Percentiles rank a stretch among this genome's conserved stretches.
phyloP scores from a whole-genome alignment of 2,888 invertebrate genomes.

The Cerastoderma edule region DNA sequence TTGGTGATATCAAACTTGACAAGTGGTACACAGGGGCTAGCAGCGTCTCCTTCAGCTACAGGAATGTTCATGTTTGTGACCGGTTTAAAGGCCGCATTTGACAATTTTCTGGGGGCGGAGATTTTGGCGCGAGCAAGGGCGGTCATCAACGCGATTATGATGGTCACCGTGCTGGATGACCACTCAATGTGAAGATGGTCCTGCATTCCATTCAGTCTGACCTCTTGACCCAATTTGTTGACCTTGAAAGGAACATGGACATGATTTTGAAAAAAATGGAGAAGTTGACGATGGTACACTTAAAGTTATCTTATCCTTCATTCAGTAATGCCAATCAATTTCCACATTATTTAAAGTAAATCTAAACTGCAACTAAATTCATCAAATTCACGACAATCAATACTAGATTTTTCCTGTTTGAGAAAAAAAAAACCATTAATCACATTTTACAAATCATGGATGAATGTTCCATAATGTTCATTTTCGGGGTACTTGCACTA shows the following conservation, averaged over 20 bases:
- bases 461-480: no score
- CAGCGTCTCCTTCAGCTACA: slow-evolving; percentile 10
- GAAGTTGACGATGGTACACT: no score
- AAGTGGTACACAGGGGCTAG: slow-evolving; percentile 29
- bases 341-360: no score
- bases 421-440: no score
- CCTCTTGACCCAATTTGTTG: slow-evolving; percentile 70
- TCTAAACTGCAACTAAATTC: no score
- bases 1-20: slow-evolving; percentile 68
- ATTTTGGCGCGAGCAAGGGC: slow-evolving; percentile 62
- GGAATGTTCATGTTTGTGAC: slow-evolving; percentile 52
- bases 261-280: no score
- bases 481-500: no score
- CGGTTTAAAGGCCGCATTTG: slow-evolving; percentile 48
- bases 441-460: no score
- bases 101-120: slow-evolving; percentile 46
- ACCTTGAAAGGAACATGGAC: slow-evolving; percentile 70
- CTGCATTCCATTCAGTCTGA: slow-evolving; percentile 74
- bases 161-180: slow-evolving; percentile 72
- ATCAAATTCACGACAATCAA: no score
- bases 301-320: no score
- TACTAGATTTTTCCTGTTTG: no score
- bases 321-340: no score
- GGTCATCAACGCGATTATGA: slow-evolving; percentile 68
- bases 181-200: slow-evolving; percentile 80